These are phyloP conservation scores for Brachypalpus laphriformis DNA, from an alignment of 2,888 invertebrate genomes.

Conservation along the genomic window DNA sequence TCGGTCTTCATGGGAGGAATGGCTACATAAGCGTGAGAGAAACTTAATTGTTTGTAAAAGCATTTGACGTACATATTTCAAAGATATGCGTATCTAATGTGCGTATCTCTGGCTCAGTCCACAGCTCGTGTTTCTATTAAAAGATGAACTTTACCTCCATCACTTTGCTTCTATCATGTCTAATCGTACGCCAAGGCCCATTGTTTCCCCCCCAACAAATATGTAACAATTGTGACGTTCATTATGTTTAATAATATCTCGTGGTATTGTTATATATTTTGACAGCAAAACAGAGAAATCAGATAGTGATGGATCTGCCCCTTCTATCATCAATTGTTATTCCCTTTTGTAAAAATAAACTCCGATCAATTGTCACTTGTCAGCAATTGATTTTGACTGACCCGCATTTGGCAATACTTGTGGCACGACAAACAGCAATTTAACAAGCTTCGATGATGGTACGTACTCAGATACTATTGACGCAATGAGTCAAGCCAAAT, in stretches of 20 bases:
- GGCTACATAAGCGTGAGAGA: no score
- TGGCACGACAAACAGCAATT: not conserved
- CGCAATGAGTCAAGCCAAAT: not conserved
- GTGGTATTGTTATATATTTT: not conserved
- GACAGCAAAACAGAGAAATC: not conserved
- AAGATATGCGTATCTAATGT: not conserved
- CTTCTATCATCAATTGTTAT: constrained; percentile 7
- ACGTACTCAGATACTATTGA: not conserved
- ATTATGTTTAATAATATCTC: not conserved
- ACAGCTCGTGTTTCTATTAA: not conserved
- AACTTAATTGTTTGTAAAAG: not conserved
- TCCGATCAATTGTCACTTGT: constrained; percentile 4
- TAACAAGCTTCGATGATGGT: not conserved
- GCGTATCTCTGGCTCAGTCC: not conserved
- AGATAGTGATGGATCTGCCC: constrained; percentile 4
- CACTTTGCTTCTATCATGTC: not conserved
- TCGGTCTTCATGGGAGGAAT: no score
- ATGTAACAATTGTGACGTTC: not conserved
- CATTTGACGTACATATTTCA: no score
- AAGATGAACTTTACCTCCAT: not conserved
- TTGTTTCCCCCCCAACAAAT: not conserved
- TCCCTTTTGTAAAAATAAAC: not conserved
- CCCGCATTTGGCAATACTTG: not conserved
- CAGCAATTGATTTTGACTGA: constrained; percentile 7
- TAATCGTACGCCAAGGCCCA: not conserved